phyloP scores from a whole-genome alignment of 2,797 vertebrate genomes.

The Scomberomorus guttatus region DNA sequence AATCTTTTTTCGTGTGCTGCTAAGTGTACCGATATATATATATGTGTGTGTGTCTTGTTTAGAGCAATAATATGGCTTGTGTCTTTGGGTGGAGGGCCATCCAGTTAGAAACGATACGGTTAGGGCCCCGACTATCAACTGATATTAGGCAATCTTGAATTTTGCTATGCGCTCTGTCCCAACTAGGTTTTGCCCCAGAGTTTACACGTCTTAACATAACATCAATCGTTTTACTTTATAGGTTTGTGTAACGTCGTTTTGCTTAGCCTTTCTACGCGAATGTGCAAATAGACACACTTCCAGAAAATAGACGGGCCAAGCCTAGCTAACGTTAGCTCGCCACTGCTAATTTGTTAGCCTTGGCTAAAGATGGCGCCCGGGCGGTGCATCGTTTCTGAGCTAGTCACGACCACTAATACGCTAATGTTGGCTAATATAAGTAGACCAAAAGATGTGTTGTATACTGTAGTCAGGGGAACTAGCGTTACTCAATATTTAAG shows the following conservation, averaged over 20 bases:
- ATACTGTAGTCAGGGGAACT: neutral
- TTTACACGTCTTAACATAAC: neutral
- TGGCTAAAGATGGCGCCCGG: constrained; percentile 83
- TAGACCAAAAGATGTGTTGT: accelerated
- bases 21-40: accelerated
- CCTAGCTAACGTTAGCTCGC: constrained; percentile 23
- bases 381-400: constrained; percentile 32
- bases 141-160: constrained; percentile 21
- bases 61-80: neutral
- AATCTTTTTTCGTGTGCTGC: accelerated
- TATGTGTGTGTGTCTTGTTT: neutral
- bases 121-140: constrained; percentile 75
- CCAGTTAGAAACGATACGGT: constrained; percentile 27
- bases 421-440: neutral
- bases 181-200: accelerated
- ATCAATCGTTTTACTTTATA: accelerated
- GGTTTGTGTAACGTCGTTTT: accelerated
- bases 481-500: neutral
- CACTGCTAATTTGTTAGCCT: constrained; percentile 50
- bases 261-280: accelerated
- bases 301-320: constrained; percentile 56
- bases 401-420: constrained; percentile 47
- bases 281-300: neutral
- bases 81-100: constrained; percentile 41
- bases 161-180: constrained; percentile 4